Conservation (phyloP, 2,888 invertebrate genomes). For the Dicyrtoma fusca region DNA sequence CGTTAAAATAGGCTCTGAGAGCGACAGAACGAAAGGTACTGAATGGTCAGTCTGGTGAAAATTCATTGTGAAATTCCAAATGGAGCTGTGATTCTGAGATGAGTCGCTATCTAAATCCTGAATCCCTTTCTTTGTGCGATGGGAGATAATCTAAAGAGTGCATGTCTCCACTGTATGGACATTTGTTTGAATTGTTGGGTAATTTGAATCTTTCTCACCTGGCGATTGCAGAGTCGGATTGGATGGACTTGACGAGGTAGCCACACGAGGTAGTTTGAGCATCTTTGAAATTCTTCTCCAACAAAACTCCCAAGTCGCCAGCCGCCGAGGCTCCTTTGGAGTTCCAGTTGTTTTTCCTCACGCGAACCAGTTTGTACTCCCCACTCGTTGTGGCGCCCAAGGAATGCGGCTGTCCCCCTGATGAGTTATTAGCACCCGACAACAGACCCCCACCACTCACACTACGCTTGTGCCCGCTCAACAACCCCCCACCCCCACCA, state of each 20-base stretch:
- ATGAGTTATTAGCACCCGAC: slow-evolving; percentile 2
- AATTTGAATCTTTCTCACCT: slow-evolving; percentile 59
- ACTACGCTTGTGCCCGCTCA: background rate
- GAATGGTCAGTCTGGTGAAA: no score
- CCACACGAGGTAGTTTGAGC: slow-evolving; percentile 60
- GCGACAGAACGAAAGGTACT: no score
- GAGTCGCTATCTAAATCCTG: no score
- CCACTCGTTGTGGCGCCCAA: slow-evolving; percentile 23
- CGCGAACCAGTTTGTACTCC: slow-evolving; percentile 53
- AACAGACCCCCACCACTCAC: background rate
- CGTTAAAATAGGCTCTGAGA: no score
- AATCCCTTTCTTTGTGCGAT: no score
- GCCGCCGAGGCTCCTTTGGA: background rate
- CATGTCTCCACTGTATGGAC: no score
- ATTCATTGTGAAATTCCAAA: no score
- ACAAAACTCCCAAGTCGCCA: slow-evolving; percentile 44
- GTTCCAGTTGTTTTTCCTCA: slow-evolving; percentile 38
- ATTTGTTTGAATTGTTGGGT: background rate
- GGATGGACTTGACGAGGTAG: slow-evolving; percentile 63
- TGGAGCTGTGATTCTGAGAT: no score
- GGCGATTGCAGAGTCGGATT: slow-evolving; percentile 63
- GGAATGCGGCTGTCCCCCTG: slow-evolving; percentile 3
- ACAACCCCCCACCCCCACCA: background rate
- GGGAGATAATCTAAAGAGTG: background rate
- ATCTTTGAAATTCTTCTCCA: slow-evolving; percentile 65